Evolutionary conservation across 2,888 invertebrate species (phyloP), one percentile per base, ranked within the genome.

Genomic region (Trissolcus japonicus): DNA sequence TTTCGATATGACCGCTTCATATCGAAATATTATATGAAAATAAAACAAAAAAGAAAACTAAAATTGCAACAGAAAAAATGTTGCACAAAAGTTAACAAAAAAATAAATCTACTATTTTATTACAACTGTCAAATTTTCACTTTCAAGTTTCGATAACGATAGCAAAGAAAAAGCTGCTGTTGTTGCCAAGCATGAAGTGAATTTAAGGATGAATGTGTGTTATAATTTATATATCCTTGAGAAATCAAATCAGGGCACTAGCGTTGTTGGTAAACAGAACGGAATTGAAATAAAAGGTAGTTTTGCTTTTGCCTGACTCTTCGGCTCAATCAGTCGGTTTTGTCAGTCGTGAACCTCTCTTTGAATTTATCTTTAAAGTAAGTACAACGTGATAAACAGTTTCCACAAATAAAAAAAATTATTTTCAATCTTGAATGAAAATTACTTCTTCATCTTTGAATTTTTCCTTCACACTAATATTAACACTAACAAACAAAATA

Each of bases 211-310:
- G 16, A 6, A n/a, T 14, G 46, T 46, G 16, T 14, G 16, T 46
- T 46, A 11, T 51, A 51, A 51, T 17, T 51, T 51, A 6, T 16
- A 50, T 61, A 50, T 35, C 60, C 50, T 61, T 63, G 54, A 63
- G 54, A 63, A 11, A 43, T 54, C 53, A 25, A 35, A 4, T 19
- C 14, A 35, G 7, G 17, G 51, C 51, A 40, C 9, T 40, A 61
- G 13, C 35, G 35, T 13, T 61, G 51, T 61, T 61, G 40, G 41
- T 53, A 61, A 61, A 61, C 61, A 61, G 9, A 40, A 35, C 14
- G 14, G 25, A 19, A 14, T 57, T 55, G 14, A 55, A 55, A 55
- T 55, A 11, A 55, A 55, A 55, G 40, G 14, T 54, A 54, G 25
- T 54, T 25, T 54, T 54, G 21, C 53, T 19, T 51, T 13, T 43